A percentile compares a stretch with the other conserved stretches of the same genome.
Conservation (phyloP, 2,797 vertebrate species). For the Molossus molossus region DNA sequence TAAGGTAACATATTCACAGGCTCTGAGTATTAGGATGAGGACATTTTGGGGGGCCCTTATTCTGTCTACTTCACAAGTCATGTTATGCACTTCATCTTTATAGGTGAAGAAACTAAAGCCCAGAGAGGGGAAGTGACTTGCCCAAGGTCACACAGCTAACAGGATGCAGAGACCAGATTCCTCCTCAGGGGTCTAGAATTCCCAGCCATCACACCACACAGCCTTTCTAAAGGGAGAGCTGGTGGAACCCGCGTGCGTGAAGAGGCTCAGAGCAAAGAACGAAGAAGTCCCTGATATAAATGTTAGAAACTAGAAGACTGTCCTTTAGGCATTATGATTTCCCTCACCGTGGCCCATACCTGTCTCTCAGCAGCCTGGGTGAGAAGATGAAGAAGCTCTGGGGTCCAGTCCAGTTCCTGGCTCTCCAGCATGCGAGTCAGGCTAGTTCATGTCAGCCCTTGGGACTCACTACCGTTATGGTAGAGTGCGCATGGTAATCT, state of each 20-base stretch:
- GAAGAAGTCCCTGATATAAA: not conserved
- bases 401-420: not conserved
- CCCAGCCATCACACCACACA: fast-evolving
- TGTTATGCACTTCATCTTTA: too few species aligned
- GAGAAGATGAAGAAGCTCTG: not conserved
- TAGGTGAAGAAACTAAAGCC: too few species aligned
- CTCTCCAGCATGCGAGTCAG: not conserved
- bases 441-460: fast-evolving
- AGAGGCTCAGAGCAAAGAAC: not conserved
- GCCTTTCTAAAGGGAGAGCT: not conserved
- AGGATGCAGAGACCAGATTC: not conserved
- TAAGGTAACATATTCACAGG: too few species aligned
- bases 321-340: not conserved
- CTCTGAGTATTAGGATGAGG: too few species aligned
- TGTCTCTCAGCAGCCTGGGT: not conserved
- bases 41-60: too few species aligned
- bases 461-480: not conserved
- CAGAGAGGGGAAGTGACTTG: too few species aligned
- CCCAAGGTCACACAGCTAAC: not conserved
- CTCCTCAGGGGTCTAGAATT: not conserved
- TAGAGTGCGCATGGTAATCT: not conserved
- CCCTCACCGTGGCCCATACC: not conserved
- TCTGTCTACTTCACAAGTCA: too few species aligned
- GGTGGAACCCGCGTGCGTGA: not conserved
- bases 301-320: not conserved